These are phyloP conservation scores for Nymphalis io DNA, from an alignment of 1,140 invertebrate genomes.

Conservation along the genomic window DNA sequence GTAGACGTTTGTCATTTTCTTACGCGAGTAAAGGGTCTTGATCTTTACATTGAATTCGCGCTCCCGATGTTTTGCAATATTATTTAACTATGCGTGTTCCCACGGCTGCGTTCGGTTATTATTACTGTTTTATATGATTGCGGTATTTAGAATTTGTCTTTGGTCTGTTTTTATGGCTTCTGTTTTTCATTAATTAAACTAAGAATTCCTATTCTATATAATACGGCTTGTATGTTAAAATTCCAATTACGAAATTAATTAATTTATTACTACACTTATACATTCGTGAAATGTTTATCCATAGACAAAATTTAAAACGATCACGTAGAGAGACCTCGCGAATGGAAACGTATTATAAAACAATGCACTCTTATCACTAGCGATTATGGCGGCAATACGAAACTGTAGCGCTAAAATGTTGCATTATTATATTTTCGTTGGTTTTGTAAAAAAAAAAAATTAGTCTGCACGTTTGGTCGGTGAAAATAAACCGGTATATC, in stretches of 20 bases:
- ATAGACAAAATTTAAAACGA: slow-evolving; percentile 11
- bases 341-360: slow-evolving; percentile 70
- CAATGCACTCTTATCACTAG: slow-evolving; percentile 74
- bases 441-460: too few relatives aligned
- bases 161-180: not conserved
- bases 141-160: slow-evolving; percentile 2
- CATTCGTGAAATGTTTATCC: not conserved
- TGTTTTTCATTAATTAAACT: not conserved
- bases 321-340: slow-evolving; percentile 33
- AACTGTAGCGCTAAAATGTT: slow-evolving; percentile 60
- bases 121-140: slow-evolving; percentile 20
- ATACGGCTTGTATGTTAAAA: not conserved
- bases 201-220: too few relatives aligned
- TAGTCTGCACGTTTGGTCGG: too few relatives aligned
- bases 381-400: slow-evolving; percentile 67
- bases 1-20: slow-evolving; percentile 67
- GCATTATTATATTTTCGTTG: slow-evolving; percentile 30
- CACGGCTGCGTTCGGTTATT: slow-evolving; percentile 44
- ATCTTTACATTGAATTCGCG: slow-evolving; percentile 76
- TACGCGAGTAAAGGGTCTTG: slow-evolving; percentile 68
- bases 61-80: slow-evolving; percentile 47
- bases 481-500: too few relatives aligned
- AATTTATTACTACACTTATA: not conserved
- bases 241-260: not conserved
- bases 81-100: slow-evolving; percentile 58